Base-by-base conservation (phyloP, 2,888 invertebrate genomes). In the Lepidonotus clava region DNA sequence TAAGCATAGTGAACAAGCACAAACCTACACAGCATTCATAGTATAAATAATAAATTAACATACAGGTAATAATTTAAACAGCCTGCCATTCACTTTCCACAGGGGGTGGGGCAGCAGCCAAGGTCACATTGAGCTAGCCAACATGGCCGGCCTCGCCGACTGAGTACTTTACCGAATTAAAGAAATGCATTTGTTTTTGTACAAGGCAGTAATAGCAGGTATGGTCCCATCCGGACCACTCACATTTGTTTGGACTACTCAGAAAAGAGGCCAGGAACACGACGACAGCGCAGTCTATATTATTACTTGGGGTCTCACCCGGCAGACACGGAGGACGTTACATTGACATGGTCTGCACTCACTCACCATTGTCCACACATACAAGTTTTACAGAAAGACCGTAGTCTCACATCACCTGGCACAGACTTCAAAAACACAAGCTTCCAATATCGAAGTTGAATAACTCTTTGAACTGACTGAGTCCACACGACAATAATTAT, bases 21-120 rank as follows among this genome's bases (percentile, higher is more conserved):
- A 41, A 80, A 80, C 46, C 46, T 80, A 80, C 80, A 80, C 80
- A 41, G 80, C 80, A 80, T 80, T 80, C 80, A 80, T 80, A 80
- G 80, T 80, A 80, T 80, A 80, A 80, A 80, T 80, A 80, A 80
- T 80, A 80, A 80, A 51, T 80, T 80, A 80, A 80, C 71, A 71
- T 80, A 80, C 46, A 80, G 32, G 80, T 46, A 80, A 80, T 80
- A 80, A 80, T 80, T 80, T 80, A 80, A 71, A 41, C 80, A 51
- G 28, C 24, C 46, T 51, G 46, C 80, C 80, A 46, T 21, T n/a
- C 14, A 18, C 24, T 14, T 14, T 66, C 66, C 32, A 66, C 28
- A 66, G 32, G 32, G 1, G n/a, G n/a, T n/a, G n/a, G n/a, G n/a
- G n/a, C n/a, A n/a, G n/a, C n/a, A n/a, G n/a, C n/a, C n/a, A n/a